Conservation (phyloP, 2,888 invertebrate genomes). For the Ypsolopha sequella region DNA sequence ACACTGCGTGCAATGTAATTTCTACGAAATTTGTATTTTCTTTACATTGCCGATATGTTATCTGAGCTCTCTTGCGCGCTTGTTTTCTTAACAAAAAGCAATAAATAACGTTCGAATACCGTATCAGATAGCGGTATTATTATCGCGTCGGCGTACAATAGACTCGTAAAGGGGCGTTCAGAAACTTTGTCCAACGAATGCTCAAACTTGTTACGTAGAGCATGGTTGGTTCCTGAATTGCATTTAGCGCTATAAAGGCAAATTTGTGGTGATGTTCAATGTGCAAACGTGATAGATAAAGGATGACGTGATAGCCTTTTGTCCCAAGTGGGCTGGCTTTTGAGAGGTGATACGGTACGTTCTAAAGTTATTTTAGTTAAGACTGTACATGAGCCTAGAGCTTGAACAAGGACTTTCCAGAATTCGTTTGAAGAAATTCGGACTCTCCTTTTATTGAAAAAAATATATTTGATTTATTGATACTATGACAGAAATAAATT, state of each 20-base stretch:
- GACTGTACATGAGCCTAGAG: no score
- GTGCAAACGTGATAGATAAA: no score
- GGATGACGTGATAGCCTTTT: no score
- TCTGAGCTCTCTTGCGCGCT: slow-evolving; percentile 4
- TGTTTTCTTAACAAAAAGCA: slow-evolving; percentile 5
- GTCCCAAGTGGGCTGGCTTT: no score
- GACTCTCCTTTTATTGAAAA: no score
- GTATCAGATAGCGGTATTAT: slow-evolving; percentile 11
- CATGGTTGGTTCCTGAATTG: neutral
- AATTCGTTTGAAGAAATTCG: no score
- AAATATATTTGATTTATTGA: no score
- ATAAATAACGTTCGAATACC: slow-evolving; percentile 11
- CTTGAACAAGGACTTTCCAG: no score
- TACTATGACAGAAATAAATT: no score
- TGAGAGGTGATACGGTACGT: no score
- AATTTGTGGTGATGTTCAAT: neutral
- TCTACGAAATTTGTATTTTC: neutral
- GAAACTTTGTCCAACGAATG: neutral
- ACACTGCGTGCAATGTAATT: no score
- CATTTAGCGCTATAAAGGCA: neutral
- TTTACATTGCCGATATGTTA: slow-evolving; percentile 7
- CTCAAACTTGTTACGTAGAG: neutral
- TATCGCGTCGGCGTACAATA: slow-evolving; percentile 1
- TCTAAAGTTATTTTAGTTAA: no score
- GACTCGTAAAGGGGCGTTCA: neutral